phyloP scores from a whole-genome alignment of 2,797 vertebrate species.

The Sebastes wilsoni region DNA sequence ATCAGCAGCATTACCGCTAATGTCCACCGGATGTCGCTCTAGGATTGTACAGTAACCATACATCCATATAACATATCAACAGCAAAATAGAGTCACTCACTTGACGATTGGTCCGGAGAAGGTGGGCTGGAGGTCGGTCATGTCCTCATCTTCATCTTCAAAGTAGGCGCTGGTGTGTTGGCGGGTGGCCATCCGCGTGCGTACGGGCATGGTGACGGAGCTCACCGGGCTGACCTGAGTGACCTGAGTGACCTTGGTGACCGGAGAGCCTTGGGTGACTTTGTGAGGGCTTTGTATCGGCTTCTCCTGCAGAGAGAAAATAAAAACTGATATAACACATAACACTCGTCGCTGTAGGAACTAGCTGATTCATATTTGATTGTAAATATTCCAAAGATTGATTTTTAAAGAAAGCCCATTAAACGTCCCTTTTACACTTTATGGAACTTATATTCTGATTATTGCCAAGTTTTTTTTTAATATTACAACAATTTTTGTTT shows the following conservation, averaged over 20 bases:
- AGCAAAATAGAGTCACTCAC: conserved; percentile 69
- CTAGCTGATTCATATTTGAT: neutral
- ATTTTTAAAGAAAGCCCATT: neutral
- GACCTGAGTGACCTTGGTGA: neutral
- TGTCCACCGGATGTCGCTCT: neutral
- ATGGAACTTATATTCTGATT: neutral
- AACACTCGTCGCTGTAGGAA: too few relatives aligned
- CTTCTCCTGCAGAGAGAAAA: conserved; percentile 38
- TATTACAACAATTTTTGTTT: neutral
- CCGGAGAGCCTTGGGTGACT: neutral
- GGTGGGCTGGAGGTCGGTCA: conserved; percentile 90
- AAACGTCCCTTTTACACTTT: neutral
- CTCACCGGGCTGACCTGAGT: conserved; percentile 27
- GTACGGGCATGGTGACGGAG: conserved; percentile 70
- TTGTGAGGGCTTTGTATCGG: neutral
- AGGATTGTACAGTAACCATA: too few relatives aligned
- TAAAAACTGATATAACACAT: too few relatives aligned
- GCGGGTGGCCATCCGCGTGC: conserved; percentile 81
- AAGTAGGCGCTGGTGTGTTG: conserved; percentile 70
- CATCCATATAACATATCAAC: too few relatives aligned
- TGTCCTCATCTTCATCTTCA: conserved; percentile 91
- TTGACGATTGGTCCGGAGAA: conserved; percentile 95
- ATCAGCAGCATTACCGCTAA: neutral
- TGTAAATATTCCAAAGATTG: neutral
- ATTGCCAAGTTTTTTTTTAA: neutral